A percentile compares a stretch with the other conserved stretches of the same genome.
phyloP scores from a whole-genome alignment of 2,113 vertebrate genomes.

The Indicator maculatus region DNA sequence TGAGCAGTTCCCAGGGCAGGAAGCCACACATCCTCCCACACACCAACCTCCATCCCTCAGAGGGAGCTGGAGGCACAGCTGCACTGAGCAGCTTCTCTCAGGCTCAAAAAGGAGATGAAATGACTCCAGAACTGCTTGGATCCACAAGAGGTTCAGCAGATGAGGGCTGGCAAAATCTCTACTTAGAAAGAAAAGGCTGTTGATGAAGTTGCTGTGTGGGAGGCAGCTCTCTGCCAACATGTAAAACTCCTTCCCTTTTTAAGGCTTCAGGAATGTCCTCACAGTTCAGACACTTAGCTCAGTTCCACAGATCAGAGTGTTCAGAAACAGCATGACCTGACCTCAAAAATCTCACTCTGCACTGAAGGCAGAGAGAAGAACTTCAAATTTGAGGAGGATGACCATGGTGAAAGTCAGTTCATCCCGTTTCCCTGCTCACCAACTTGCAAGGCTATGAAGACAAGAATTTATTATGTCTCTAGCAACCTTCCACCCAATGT shows the following conservation, averaged over 20 bases:
- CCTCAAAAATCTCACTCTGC: neutral
- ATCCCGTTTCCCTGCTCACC: neutral
- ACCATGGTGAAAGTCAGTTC: no score
- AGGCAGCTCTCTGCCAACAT: neutral
- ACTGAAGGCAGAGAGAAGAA: neutral
- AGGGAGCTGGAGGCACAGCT: neutral
- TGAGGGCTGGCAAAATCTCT: neutral
- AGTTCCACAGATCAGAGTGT: neutral
- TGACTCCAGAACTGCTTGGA: neutral
- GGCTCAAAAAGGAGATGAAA: neutral
- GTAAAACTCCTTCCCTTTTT: neutral
- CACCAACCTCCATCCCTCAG: rapidly evolving
- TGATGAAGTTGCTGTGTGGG: neutral
- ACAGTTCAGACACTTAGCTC: neutral
- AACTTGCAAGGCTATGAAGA: rapidly evolving
- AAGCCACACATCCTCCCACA: neutral
- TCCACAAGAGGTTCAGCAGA: neutral
- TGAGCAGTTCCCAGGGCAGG: neutral
- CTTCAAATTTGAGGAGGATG: neutral
- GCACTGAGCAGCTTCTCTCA: neutral
- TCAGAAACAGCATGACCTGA: rapidly evolving
- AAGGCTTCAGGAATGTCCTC: neutral
- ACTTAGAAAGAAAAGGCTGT: neutral
- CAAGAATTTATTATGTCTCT: neutral
- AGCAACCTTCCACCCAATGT: no score